These are phyloP conservation scores for Cartodere bifasciata DNA, from an alignment of 2,888 invertebrate genomes.

Conservation along the genomic window DNA sequence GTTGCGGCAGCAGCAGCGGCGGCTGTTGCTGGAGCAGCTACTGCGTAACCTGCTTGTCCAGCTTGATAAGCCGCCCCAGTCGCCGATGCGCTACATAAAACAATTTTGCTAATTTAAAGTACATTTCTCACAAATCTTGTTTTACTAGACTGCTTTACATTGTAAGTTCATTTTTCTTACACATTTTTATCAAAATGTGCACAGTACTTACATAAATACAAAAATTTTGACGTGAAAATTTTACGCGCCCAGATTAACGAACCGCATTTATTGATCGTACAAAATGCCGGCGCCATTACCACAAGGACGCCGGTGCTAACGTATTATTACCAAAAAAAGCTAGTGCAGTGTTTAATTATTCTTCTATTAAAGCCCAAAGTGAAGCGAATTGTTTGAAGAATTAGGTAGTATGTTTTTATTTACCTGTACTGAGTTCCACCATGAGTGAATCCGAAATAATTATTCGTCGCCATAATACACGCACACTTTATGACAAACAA, in stretches of 20 bases:
- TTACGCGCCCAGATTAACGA: no score
- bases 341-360: no score
- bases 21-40: conserved; percentile 66
- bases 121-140: neutral
- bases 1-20: conserved; percentile 73
- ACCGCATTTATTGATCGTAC: conserved; percentile 30
- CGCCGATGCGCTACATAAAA: conserved; percentile 44
- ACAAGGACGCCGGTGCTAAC: conserved; percentile 31
- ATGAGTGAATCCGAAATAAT: conserved; percentile 91
- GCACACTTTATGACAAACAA: conserved; percentile 21
- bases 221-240: neutral
- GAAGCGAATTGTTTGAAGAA: no score
- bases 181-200: neutral
- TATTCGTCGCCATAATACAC: conserved; percentile 67
- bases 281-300: conserved; percentile 34
- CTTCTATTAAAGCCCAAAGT: no score
- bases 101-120: conserved; percentile 4
- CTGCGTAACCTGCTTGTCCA: conserved; percentile 73
- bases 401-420: no score
- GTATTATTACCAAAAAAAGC: conserved; percentile 8
- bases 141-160: neutral
- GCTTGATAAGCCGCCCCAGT: conserved; percentile 74
- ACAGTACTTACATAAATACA: neutral
- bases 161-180: neutral
- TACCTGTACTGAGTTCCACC: conserved; percentile 87